Conservation (phyloP, 2,113 vertebrate genomes). For the Spea multiplicata region DNA sequence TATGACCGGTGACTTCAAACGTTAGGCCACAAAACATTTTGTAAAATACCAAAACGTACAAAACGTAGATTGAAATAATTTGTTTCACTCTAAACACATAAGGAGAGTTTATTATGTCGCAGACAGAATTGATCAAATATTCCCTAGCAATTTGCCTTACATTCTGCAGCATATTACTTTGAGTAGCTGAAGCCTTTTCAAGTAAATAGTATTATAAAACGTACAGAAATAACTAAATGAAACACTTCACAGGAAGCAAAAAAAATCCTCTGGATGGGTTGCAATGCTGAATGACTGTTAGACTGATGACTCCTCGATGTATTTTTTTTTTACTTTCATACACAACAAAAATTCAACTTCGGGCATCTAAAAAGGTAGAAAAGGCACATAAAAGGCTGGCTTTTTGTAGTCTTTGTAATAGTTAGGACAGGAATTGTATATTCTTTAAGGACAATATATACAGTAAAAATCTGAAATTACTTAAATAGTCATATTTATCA, state of each 20-base stretch:
- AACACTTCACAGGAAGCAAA: constrained; percentile 11
- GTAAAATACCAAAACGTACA: constrained; percentile 8
- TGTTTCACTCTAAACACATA: constrained; percentile 21
- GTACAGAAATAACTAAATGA: constrained; percentile 11
- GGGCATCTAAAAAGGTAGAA: too few relatives aligned
- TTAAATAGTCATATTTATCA: too few relatives aligned
- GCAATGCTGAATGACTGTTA: background rate
- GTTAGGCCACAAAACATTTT: background rate
- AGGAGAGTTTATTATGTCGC: constrained; percentile 32
- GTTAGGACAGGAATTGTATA: too few relatives aligned
- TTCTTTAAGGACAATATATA: too few relatives aligned
- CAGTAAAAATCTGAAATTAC: too few relatives aligned
- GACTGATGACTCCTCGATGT: background rate
- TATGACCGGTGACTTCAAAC: background rate
- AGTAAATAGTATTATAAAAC: constrained; percentile 22
- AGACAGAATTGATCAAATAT: constrained; percentile 31
- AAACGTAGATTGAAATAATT: constrained; percentile 27
- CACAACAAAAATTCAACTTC: too few relatives aligned
- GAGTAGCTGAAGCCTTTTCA: constrained; percentile 22
- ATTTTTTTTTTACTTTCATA: too few relatives aligned
- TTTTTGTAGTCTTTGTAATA: too few relatives aligned
- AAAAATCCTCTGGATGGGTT: background rate
- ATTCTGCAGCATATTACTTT: constrained; percentile 27
- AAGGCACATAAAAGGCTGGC: too few relatives aligned
- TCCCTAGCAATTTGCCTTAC: constrained; percentile 35